Conservation (phyloP, 1,140 invertebrate genomes). For the Drosophila sp. region DNA sequence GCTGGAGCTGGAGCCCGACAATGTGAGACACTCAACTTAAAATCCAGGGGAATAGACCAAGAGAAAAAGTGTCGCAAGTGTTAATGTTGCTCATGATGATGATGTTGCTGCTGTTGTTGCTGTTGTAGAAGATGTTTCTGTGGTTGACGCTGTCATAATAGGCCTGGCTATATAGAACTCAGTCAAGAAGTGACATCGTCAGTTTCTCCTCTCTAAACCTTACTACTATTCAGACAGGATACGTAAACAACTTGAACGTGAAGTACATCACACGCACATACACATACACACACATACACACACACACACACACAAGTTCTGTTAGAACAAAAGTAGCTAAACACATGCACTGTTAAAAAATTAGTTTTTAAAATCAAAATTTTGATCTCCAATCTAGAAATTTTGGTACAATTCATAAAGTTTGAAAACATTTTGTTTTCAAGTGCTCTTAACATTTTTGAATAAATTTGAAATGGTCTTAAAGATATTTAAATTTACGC, state of each 20-base stretch:
- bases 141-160: constrained; percentile 34
- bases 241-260: constrained; percentile 21
- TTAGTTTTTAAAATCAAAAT: too few species aligned
- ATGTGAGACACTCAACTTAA: constrained; percentile 68
- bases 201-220: neutral
- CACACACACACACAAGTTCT: neutral
- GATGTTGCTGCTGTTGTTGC: constrained; percentile 7
- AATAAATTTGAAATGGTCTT: too few species aligned
- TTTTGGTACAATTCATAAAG: too few species aligned
- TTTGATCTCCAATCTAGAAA: too few species aligned
- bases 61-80: constrained; percentile 40
- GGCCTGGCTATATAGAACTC: constrained; percentile 38
- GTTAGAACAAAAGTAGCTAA: neutral
- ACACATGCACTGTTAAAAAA: too few species aligned
- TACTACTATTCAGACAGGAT: constrained; percentile 4
- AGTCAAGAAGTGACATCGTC: constrained; percentile 10
- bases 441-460: too few species aligned
- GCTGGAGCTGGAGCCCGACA: constrained; percentile 20
- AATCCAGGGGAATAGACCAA: constrained; percentile 65
- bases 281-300: neutral
- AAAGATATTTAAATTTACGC: too few species aligned
- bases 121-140: neutral
- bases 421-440: too few species aligned
- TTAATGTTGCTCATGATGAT: constrained; percentile 18
- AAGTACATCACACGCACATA: constrained; percentile 29